Percentiles rank a stretch among this genome's conserved stretches.
Conservation (phyloP, 2,113 vertebrate genomes). For the Corydoras maculifer region DNA sequence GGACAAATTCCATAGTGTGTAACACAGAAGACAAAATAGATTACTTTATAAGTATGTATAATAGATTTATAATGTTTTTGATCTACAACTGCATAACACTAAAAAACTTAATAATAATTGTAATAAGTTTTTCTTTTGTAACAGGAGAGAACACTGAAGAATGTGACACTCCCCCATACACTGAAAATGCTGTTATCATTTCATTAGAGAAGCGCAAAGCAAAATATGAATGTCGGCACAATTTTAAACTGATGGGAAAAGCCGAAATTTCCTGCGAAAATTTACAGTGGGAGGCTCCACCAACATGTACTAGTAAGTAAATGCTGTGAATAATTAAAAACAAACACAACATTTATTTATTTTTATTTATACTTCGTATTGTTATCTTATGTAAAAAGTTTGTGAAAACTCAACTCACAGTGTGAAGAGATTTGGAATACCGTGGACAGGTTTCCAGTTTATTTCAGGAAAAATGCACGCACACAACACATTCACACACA, state of each 20-base stretch:
- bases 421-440: too few species aligned
- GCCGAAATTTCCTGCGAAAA: not conserved
- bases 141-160: not conserved
- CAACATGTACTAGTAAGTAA: slow-evolving; percentile 42
- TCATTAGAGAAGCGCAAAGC: not conserved
- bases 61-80: too few species aligned
- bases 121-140: not conserved
- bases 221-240: not conserved
- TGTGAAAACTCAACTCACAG: too few species aligned
- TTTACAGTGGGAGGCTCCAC: not conserved
- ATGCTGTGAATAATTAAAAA: not conserved
- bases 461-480: too few species aligned
- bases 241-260: not conserved
- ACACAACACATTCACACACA: too few species aligned
- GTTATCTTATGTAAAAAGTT: too few species aligned
- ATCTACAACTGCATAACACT: not conserved
- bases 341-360: too few species aligned
- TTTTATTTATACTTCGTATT: too few species aligned
- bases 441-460: too few species aligned
- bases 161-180: slow-evolving; percentile 36
- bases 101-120: not conserved
- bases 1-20: too few species aligned
- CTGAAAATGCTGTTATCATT: slow-evolving; percentile 36
- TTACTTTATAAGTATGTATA: too few species aligned
- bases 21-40: too few species aligned